phyloP scores from a whole-genome alignment of 2,888 invertebrate genomes.

The Euphydryas editha region DNA sequence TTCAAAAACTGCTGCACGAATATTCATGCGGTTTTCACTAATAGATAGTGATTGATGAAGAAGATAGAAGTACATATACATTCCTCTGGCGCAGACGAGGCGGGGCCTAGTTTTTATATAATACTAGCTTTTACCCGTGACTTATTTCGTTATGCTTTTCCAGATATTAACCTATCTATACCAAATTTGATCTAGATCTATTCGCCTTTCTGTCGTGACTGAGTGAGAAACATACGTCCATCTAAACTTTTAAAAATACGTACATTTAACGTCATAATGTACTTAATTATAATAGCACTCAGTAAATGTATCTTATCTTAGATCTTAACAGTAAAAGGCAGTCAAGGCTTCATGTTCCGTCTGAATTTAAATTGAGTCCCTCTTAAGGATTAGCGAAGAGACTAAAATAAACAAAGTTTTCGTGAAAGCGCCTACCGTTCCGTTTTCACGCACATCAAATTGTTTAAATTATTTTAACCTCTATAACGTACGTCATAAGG shows the following conservation, averaged over 20 bases:
- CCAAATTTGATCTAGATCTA: too few species aligned
- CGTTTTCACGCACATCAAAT: slow-evolving; percentile 8
- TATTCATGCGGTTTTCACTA: too few species aligned
- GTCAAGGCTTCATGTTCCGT: slow-evolving; percentile 24
- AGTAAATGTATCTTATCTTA: not conserved
- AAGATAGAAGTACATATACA: too few species aligned
- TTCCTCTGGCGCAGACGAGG: too few species aligned
- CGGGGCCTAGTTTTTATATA: too few species aligned
- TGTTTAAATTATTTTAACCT: not conserved
- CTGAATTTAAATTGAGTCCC: slow-evolving; percentile 36
- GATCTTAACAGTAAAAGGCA: slow-evolving; percentile 8
- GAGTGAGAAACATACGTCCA: not conserved
- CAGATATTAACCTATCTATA: too few species aligned
- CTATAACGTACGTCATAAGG: not conserved
- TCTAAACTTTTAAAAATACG: not conserved
- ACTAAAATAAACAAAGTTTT: slow-evolving; percentile 32
- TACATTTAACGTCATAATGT: not conserved
- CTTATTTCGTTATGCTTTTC: too few species aligned
- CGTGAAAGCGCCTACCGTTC: slow-evolving; percentile 27
- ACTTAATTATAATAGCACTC: not conserved
- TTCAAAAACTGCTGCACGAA: too few species aligned
- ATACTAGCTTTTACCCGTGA: too few species aligned
- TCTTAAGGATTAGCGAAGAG: slow-evolving; percentile 34
- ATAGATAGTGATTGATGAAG: too few species aligned
- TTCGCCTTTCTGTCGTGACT: too few species aligned